A percentile compares a stretch with the other conserved stretches of the same genome.
Conservation (phyloP, 37 sponge, comb jelly and placozoan species). For the Beroe forskalii region DNA sequence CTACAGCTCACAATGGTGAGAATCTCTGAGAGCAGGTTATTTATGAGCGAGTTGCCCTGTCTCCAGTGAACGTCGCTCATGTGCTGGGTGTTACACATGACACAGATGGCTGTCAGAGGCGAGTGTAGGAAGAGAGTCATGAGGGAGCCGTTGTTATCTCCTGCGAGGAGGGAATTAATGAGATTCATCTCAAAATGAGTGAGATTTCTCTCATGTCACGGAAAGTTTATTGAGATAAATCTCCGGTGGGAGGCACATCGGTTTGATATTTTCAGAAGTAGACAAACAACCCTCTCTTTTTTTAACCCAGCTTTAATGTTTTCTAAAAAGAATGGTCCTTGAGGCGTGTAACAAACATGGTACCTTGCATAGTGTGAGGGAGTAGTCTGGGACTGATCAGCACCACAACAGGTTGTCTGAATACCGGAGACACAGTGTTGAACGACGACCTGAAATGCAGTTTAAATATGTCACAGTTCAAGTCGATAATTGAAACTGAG, state of each 20-base stretch:
- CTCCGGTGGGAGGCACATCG: too few relatives aligned
- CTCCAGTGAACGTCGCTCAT: background rate
- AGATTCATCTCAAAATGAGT: too few relatives aligned
- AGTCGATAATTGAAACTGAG: too few relatives aligned
- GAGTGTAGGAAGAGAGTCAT: slow-evolving; percentile 36
- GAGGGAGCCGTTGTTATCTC: background rate
- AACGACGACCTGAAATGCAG: slow-evolving; percentile 11
- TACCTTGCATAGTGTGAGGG: slow-evolving; percentile 32
- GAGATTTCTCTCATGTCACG: too few relatives aligned
- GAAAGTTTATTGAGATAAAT: too few relatives aligned
- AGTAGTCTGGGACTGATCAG: slow-evolving; percentile 7
- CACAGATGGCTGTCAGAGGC: background rate
- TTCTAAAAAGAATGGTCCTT: too few relatives aligned
- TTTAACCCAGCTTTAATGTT: too few relatives aligned
- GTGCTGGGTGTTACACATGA: slow-evolving; percentile 1
- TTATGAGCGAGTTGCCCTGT: background rate
- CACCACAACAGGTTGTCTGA: slow-evolving; percentile 31
- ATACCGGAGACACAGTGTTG: background rate
- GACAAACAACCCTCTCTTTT: too few relatives aligned
- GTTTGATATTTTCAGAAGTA: too few relatives aligned
- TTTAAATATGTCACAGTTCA: too few relatives aligned
- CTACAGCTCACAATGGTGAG: background rate
- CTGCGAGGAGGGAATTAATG: too few relatives aligned
- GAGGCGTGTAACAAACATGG: too few relatives aligned
- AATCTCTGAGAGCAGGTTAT: background rate